These are phyloP conservation scores for Pyrrhosoma nymphula DNA, from an alignment of 2,888 invertebrate genomes.

Conservation along the genomic window DNA sequence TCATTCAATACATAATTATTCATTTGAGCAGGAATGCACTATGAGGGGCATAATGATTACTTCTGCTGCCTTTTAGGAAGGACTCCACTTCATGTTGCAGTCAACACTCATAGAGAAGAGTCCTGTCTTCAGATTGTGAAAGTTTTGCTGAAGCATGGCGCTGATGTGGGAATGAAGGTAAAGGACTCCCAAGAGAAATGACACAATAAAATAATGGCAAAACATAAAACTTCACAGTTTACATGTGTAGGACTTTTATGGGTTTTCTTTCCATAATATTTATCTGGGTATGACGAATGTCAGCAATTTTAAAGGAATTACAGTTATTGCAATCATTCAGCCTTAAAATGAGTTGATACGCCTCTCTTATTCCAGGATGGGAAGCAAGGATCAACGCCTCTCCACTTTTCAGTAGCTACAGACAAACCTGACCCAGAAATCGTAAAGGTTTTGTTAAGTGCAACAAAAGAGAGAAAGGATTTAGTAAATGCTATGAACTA, in stretches of 20 bases:
- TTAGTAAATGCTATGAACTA: constrained; percentile 9
- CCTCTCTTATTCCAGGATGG: background rate
- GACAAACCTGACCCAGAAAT: background rate
- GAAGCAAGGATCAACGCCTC: constrained; percentile 30
- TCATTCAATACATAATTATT: too few species aligned
- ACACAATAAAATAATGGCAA: background rate
- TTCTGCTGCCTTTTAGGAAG: background rate
- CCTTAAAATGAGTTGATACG: background rate
- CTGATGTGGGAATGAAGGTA: constrained; percentile 40
- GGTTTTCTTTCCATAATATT: too few species aligned
- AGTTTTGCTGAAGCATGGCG: constrained; percentile 40
- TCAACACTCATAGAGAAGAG: background rate
- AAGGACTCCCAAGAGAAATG: background rate
- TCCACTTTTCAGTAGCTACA: constrained; percentile 37
- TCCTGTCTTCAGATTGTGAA: constrained; percentile 16
- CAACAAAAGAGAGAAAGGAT: background rate
- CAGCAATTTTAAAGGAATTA: background rate
- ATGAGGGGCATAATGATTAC: background rate
- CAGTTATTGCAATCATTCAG: background rate
- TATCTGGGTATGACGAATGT: too few species aligned
- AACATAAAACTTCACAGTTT: too few species aligned
- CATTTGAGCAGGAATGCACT: too few species aligned
- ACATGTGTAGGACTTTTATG: too few species aligned
- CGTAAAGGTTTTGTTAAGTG: background rate
- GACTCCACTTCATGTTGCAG: constrained; percentile 40